A percentile compares a stretch with the other conserved stretches of the same genome.
Evolutionary conservation across 23 tunicate species (phyloP).

Genomic region (Diplosoma virens): DNA sequence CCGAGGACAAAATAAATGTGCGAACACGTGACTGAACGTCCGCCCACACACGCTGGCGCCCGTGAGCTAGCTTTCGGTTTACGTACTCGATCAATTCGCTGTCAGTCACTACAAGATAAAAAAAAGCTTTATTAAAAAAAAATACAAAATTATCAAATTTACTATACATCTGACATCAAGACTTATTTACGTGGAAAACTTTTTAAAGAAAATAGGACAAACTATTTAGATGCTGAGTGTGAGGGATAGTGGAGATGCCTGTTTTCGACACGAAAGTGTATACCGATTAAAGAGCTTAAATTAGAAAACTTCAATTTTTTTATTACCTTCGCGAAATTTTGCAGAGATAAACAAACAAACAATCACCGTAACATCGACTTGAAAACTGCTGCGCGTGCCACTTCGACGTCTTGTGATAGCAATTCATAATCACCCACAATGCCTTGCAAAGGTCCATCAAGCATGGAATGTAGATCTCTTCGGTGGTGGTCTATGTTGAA

Average conservation of each 20-base stretch:
- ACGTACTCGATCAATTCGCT: slow-evolving; percentile 36
- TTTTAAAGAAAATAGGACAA: no score
- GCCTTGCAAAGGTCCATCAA: slow-evolving; percentile 62
- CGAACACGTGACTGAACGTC: slow-evolving; percentile 77
- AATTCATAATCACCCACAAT: slow-evolving; percentile 63
- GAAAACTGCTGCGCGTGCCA: slow-evolving; percentile 57
- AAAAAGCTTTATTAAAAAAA: no score
- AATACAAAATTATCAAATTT: no score
- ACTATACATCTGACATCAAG: no score
- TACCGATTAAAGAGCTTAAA: no score
- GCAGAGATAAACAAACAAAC: no score
- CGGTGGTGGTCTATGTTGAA: slow-evolving; percentile 19
- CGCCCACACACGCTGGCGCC: slow-evolving; percentile 79
- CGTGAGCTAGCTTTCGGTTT: slow-evolving; percentile 55
- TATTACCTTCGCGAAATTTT: no score
- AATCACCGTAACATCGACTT: slow-evolving; percentile 19
- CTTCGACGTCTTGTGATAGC: slow-evolving; percentile 63
- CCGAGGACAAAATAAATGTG: slow-evolving; percentile 40
- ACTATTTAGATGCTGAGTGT: no score
- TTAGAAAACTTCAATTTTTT: no score
- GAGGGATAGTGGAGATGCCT: no score
- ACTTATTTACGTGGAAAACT: no score
- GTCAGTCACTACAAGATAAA: not conserved
- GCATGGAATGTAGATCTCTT: slow-evolving; percentile 72
- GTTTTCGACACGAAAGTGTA: no score